These are phyloP conservation scores for Aphis gossypii DNA, from an alignment of 1,140 invertebrate species.

Conservation along the genomic window DNA sequence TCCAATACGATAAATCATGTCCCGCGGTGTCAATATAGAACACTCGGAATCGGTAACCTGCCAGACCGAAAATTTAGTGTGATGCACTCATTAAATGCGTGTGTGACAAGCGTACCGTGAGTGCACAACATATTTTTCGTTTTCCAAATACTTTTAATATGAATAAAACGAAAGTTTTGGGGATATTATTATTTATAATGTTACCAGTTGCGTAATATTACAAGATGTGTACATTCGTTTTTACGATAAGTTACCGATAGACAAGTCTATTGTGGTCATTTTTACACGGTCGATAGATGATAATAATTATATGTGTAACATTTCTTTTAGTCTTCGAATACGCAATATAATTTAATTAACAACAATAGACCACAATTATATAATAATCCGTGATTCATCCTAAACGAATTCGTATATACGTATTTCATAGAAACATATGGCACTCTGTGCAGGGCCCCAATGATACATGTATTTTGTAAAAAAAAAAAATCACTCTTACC, in stretches of 20 bases:
- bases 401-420: slow-evolving; percentile 24
- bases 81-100: not conserved
- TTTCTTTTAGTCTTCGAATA: not conserved
- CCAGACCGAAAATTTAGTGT: not conserved
- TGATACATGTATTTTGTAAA: not conserved
- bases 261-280: not conserved
- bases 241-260: not conserved
- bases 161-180: not conserved
- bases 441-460: not conserved
- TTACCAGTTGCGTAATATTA: not conserved
- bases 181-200: not conserved
- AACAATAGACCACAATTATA: not conserved
- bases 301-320: not conserved
- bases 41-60: not conserved
- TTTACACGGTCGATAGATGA: not conserved
- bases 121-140: not conserved
- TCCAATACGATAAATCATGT: not conserved
- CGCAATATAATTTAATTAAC: not conserved
- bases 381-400: slow-evolving; percentile 34
- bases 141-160: not conserved
- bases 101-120: not conserved
- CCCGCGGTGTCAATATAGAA: not conserved
- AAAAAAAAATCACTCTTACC: not conserved
- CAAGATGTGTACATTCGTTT: not conserved
- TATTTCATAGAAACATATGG: slow-evolving; percentile 29